Evolutionary conservation across 2,797 vertebrate genomes (phyloP), one percentile per base, ranked within the genome.

Genomic region (Sebastes trivittatus): DNA sequence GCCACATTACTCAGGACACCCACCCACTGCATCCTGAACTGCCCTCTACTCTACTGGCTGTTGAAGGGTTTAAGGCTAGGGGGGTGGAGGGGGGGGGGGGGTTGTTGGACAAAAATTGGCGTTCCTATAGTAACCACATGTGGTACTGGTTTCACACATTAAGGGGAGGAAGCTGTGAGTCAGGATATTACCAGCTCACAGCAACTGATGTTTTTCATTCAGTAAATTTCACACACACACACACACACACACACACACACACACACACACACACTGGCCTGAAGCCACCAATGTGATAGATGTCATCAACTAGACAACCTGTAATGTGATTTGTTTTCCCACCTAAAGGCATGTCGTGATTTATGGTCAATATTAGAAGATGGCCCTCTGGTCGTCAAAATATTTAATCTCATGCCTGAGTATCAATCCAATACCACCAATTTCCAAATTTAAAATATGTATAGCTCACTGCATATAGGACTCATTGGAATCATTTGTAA

Each of bases 111-210:
- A 75, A 68, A 88, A 82, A 82, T 29, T 85, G 59, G 29, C 5
- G 46, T 88, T 85, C 72, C 84, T 82, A 90, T 91, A 85, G 81
- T 77, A 88, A 86, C 74, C 76, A 58, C 83, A 84, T 87, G 78
- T 71, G 80, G 77, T 72, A 74, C 68, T 52, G 55, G 68, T 72
- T 66, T 59, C 61, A 79, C 60, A 22, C 46, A 69, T 80, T 58
- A 73, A 54, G 18, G 56, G 27, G 73, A 84, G 29, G 58, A 70
- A 54, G 38, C 56, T 2, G 32, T 25, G 54, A 72, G 62, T 83
- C 65, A 27, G 63, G 65, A 69, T 65, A 59, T 69, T 59, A 72
- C 46, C 56, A 69, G 58, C 65, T 83, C 58, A 65, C n/a, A 65
- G 76, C 61, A 22, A 18, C 6, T 3, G 49, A 67, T 72, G n/a